Base-by-base conservation (phyloP, 2,888 invertebrate species). In the Drosophila glabriapex region DNA sequence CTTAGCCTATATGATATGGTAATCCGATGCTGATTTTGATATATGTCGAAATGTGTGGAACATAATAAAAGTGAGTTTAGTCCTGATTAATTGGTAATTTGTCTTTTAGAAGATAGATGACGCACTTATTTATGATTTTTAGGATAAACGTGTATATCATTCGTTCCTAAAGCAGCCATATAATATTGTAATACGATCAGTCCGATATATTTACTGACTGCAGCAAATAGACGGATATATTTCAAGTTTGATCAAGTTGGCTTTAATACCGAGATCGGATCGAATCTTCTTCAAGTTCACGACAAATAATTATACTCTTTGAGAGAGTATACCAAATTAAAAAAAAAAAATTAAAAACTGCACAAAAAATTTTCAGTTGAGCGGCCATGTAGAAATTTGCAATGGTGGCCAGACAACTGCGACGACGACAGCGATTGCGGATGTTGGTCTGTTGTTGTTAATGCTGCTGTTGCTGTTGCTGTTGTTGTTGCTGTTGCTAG, bases 331-430 rank as follows among this genome's bases (percentile, higher is more conserved):
- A 25, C 9, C 0, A 46, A 41, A 16, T 25, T 2, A 46, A 16
- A 25, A 25, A 46, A 46, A 46, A 62, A 68, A 78, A 85, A 91
- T 83, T 78, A 76, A 87, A 82, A 91, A 85, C 76, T 89, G 81
- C 85, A 91, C 70, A 85, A 87, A 82, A 78, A 85, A 91, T 92
- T 92, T 93, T 93, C 93, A 93, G 93, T 92, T 93, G 93, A 93
- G 93, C 93, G 91, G 72, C 93, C 93, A 93, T 91, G 93, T 92
- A 93, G 92, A 93, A 93, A 93, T 90, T 91, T 82, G 88, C 90
- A 93, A 90, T 91, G 90, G 90, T 88, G 86, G 85, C 88, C 88
- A 81, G 80, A 80, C 80, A 76, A 72, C 78, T 80, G 75, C 81
- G 73, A 69, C 77, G 75, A 70, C 46, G 59, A 68, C 85, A 62